Evolutionary conservation across 2,797 vertebrate genomes (phyloP), one percentile per base, ranked within the genome.

Genomic region (Falco berigora): DNA sequence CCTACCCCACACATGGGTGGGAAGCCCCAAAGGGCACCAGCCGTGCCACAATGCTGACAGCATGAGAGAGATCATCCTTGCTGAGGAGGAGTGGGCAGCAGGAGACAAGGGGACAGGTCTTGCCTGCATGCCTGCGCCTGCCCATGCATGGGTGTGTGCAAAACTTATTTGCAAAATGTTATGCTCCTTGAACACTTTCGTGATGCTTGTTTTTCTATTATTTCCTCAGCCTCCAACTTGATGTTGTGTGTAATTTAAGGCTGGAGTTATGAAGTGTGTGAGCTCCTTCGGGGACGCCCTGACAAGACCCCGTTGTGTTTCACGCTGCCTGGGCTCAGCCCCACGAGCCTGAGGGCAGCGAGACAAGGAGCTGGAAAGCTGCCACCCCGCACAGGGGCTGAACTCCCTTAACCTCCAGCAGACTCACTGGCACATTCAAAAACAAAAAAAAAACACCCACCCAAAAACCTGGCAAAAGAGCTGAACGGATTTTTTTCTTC

Each of bases 311-410:
- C 2, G 5, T 36, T 79, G 86, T 89, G 69, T 49, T 93, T 72
- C 36, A 15, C 21, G 1, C 66, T 8, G 38, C 66, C 62, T 52
- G 50, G 49, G 85, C 58, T 67, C 34, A 23, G 82, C 66, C 83
- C 55, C 6, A 3, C 0, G 9, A 63, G 78, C 44, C 0, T 10
- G 36, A 69, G 89, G 68, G 59, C 47, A 64, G 20, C 1, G 47
- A 81, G 92, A 67, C 1, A 23, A 67, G 76, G 16, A 34, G 40
- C 76, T 75, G 84, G 83, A 64, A 23, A 38, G 32, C 59, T 76
- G 73, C 87, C 58, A 59, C 32, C 46, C 38, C 14, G 1, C 42
- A 6, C 0, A 1, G 3, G 28, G 36, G 14, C 38, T 50, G 82
- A 86, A 83, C 19, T 49, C 53, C 73, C 11, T 36, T 56, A 30